These are phyloP conservation scores for Pseudorasbora parva DNA, from an alignment of 2,113 vertebrate genomes.

Conservation along the genomic window DNA sequence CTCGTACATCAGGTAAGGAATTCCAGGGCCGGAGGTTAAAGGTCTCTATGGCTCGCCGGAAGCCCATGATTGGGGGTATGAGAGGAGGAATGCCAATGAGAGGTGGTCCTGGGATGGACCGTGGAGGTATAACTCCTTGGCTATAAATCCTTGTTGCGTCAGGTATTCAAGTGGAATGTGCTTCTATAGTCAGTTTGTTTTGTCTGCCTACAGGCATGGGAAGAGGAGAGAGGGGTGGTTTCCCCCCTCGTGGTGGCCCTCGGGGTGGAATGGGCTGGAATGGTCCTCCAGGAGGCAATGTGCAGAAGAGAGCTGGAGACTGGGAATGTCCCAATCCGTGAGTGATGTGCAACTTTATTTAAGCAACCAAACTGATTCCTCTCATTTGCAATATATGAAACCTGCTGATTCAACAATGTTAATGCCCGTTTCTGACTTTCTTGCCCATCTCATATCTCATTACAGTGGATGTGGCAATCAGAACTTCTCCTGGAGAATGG, in stretches of 20 bases:
- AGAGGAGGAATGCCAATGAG: constrained; percentile 80
- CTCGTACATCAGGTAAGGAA: constrained; percentile 79
- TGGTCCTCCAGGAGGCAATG: constrained; percentile 86
- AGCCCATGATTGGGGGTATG: constrained; percentile 82
- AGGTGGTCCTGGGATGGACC: constrained; percentile 82
- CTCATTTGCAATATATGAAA: neutral
- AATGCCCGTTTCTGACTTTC: neutral
- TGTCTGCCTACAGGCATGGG: constrained; percentile 56
- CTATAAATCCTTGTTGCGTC: neutral
- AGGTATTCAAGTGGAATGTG: neutral
- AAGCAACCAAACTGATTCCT: neutral
- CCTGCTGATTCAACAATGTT: neutral
- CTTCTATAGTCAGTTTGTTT: neutral
- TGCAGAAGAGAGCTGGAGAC: constrained; percentile 94
- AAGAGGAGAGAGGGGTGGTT: constrained; percentile 50
- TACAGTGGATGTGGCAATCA: constrained; percentile 94
- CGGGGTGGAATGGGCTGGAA: constrained; percentile 77
- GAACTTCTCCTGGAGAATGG: constrained; percentile 97
- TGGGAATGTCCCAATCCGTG: constrained; percentile 98
- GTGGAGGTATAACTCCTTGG: constrained; percentile 74
- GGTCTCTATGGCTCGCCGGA: constrained; percentile 82
- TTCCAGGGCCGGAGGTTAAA: constrained; percentile 86
- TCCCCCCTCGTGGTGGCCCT: constrained; percentile 51
- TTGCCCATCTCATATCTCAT: neutral
- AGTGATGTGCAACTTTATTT: constrained; percentile 59